A percentile compares a stretch with the other conserved stretches of the same genome.
Evolutionary conservation across 2,888 invertebrate species (phyloP).

Genomic region (Nomada lathburiana): DNA sequence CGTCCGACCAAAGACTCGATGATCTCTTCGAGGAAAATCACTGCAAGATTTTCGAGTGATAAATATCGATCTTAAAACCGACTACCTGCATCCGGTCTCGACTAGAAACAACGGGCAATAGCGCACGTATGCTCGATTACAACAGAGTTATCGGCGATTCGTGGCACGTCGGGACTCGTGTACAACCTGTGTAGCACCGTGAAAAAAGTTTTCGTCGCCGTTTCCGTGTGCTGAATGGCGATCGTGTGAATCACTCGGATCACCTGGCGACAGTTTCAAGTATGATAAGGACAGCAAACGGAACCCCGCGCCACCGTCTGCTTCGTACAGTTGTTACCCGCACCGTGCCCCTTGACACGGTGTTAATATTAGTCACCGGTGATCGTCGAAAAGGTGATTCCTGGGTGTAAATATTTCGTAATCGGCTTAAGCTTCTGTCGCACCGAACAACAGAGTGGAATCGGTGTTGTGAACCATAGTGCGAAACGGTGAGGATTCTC

Average conservation of each 20-base stretch:
- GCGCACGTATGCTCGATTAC: background rate
- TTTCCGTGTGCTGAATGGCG: conserved; percentile 1
- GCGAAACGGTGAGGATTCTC: no score
- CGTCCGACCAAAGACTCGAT: no score
- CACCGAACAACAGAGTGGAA: background rate
- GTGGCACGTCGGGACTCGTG: conserved; percentile 21
- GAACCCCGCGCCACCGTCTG: no score
- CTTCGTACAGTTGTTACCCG: background rate
- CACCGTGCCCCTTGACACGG: conserved; percentile 14
- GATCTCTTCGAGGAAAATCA: no score
- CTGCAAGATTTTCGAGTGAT: no score
- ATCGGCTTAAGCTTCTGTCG: background rate
- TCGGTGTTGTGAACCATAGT: background rate
- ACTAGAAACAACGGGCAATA: no score
- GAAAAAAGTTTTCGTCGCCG: conserved; percentile 2
- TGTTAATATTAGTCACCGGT: conserved; percentile 11
- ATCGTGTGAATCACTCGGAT: background rate
- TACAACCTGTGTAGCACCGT: background rate
- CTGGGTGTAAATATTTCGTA: conserved; percentile 10
- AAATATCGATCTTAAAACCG: no score
- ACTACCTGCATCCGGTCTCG: no score
- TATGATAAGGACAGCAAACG: background rate
- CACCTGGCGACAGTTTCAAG: background rate
- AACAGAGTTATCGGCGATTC: conserved; percentile 23
- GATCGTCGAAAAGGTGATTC: conserved; percentile 10